A percentile compares a stretch with the other conserved stretches of the same genome.
These are phyloP conservation scores for Strongylocentrotus purpuratus DNA, from an alignment of 35 echinoderm and acorn worm genomes.

Conservation along the genomic window DNA sequence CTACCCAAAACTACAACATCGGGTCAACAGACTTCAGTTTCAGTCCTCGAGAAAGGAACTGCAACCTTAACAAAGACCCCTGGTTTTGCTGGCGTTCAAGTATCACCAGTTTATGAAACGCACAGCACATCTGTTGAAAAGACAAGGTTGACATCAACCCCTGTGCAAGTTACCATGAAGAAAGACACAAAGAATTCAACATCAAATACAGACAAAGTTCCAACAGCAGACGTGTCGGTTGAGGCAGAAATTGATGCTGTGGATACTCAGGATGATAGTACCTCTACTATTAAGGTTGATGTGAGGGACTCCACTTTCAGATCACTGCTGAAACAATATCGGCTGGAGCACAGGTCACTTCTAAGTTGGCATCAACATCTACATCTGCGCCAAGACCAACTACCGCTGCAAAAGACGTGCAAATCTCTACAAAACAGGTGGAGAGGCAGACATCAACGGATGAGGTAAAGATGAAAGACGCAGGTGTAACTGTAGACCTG, in stretches of 20 bases:
- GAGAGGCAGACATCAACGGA: background rate
- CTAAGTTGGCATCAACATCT: background rate
- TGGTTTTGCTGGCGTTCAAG: slow-evolving; percentile 17
- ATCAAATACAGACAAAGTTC: background rate
- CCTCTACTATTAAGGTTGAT: background rate
- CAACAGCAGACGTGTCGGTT: background rate
- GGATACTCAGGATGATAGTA: background rate
- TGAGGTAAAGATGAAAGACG: background rate
- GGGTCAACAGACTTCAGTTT: slow-evolving; percentile 28
- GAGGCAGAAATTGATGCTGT: background rate
- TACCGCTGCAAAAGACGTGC: background rate
- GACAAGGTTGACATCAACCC: background rate
- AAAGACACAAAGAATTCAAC: background rate
- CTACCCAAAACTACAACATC: background rate
- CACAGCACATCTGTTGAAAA: slow-evolving; percentile 9
- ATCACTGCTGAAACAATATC: background rate
- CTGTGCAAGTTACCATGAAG: slow-evolving; percentile 16
- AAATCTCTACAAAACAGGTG: background rate
- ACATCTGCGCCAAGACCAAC: background rate
- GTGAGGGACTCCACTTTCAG: background rate
- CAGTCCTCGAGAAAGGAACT: slow-evolving; percentile 28
- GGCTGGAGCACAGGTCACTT: background rate
- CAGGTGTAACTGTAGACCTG: slow-evolving; percentile 16
- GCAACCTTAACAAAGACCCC: background rate
- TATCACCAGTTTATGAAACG: slow-evolving; percentile 32